Evolutionary conservation across 2,797 vertebrate genomes (phyloP).

Genomic region (Parauchenoglanis punctatus): DNA sequence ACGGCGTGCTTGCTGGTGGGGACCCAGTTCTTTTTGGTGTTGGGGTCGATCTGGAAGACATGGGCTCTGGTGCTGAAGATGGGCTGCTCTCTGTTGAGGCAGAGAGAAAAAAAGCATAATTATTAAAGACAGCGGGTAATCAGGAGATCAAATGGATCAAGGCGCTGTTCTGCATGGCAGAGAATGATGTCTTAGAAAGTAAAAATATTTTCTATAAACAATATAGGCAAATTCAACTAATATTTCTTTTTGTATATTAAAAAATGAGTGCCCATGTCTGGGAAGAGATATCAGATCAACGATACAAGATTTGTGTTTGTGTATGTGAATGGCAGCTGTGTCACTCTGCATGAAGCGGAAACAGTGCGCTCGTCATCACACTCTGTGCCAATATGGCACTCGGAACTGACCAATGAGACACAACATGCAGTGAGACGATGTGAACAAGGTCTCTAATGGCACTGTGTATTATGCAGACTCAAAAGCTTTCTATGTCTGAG

Average conservation of each 20-base stretch:
- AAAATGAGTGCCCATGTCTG: not conserved
- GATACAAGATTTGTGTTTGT: not conserved
- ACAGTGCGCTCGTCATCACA: not conserved
- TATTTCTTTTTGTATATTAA: not conserved
- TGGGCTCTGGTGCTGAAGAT: constrained; percentile 97
- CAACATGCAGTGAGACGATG: not conserved
- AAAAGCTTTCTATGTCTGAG: not conserved
- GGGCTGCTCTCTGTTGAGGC: constrained; percentile 87
- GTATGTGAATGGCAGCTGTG: constrained; percentile 16
- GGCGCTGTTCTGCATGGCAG: not conserved
- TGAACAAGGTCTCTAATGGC: not conserved
- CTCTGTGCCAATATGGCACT: constrained; percentile 4
- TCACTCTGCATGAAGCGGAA: not conserved
- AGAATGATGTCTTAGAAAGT: not conserved
- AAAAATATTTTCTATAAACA: not conserved
- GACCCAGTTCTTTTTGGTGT: constrained; percentile 98
- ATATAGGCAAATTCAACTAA: not conserved
- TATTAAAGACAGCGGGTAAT: not conserved
- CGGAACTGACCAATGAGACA: constrained; percentile 17
- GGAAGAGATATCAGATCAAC: not conserved
- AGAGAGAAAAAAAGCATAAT: not conserved
- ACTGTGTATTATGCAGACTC: not conserved
- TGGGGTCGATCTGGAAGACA: constrained; percentile 98
- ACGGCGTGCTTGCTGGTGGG: constrained; percentile 95
- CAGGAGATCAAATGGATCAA: not conserved